These are phyloP conservation scores for Rousettus leschenaultii DNA, from an alignment of 2,113 vertebrate genomes.

Conservation along the genomic window DNA sequence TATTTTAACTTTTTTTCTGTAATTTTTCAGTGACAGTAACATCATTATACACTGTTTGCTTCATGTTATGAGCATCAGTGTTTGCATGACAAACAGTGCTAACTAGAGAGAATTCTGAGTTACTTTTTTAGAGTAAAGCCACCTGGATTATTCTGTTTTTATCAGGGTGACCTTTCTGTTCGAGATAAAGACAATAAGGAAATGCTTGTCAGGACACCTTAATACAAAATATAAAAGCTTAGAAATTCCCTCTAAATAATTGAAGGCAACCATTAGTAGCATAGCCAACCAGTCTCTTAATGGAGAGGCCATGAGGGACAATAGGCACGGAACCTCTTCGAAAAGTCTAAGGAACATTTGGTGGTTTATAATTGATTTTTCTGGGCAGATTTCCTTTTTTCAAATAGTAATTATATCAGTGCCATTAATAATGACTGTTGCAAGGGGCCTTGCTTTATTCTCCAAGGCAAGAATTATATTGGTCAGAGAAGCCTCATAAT, in stretches of 20 bases:
- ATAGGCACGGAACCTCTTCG: conserved; percentile 47
- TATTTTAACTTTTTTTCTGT: background rate
- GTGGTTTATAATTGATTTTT: conserved; percentile 77
- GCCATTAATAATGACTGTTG: conserved; percentile 77
- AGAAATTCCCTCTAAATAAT: conserved; percentile 75
- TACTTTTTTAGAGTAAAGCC: conserved; percentile 50
- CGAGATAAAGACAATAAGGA: conserved; percentile 44
- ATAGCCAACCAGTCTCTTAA: conserved; percentile 65
- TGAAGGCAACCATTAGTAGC: conserved; percentile 71
- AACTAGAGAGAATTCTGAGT: background rate
- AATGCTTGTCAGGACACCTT: conserved; percentile 58
- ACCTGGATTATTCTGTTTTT: conserved; percentile 49
- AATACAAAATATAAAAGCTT: conserved; percentile 69
- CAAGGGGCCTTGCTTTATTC: conserved; percentile 64
- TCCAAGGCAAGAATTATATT: conserved; percentile 75
- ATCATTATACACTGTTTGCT: background rate
- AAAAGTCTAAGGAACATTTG: conserved; percentile 68
- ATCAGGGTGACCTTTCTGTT: conserved; percentile 26
- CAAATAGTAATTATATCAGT: conserved; percentile 75
- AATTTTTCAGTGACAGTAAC: background rate
- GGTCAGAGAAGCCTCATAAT: conserved; percentile 74
- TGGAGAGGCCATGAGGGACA: conserved; percentile 54
- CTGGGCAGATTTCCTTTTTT: conserved; percentile 71
- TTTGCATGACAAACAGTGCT: background rate
- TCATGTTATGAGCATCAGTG: background rate